Evolutionary conservation across 2,888 invertebrate genomes (phyloP).

Genomic region (Hirtodrosophila alboralis): DNA sequence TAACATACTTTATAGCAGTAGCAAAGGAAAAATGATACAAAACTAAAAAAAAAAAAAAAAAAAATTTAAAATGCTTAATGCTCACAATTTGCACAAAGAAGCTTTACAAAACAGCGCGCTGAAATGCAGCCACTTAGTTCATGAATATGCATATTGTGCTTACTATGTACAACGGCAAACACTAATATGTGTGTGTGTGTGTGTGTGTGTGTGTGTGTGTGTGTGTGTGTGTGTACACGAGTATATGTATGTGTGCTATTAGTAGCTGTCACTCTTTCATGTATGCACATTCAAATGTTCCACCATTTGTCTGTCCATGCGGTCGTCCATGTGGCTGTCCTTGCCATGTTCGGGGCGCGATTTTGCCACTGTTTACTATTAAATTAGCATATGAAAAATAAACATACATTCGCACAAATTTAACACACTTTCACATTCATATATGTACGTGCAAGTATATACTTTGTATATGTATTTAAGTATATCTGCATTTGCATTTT

Average conservation of each 20-base stretch:
- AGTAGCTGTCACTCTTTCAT: conserved; percentile 66
- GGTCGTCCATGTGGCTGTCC: conserved; percentile 14
- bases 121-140: conserved; percentile 62
- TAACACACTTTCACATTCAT: conserved; percentile 20
- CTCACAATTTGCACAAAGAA: conserved; percentile 64
- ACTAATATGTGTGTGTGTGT: conserved; percentile 1
- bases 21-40: not conserved
- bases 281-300: conserved; percentile 42
- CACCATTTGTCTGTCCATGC: conserved; percentile 8
- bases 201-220: too few relatives aligned
- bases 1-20: conserved; percentile 10
- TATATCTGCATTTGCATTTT: too few relatives aligned
- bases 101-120: conserved; percentile 50
- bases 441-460: not conserved
- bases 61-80: conserved; percentile 38
- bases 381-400: conserved; percentile 69
- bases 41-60: not conserved
- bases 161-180: conserved; percentile 30
- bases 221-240: conserved; percentile 12
- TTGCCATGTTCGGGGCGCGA: conserved; percentile 31
- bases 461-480: too few relatives aligned
- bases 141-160: conserved; percentile 67
- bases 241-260: conserved; percentile 50
- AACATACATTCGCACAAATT: conserved; percentile 26
- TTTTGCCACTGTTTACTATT: conserved; percentile 64